Conservation (phyloP, 2,797 vertebrate species). For the Sebastes oblongus region DNA sequence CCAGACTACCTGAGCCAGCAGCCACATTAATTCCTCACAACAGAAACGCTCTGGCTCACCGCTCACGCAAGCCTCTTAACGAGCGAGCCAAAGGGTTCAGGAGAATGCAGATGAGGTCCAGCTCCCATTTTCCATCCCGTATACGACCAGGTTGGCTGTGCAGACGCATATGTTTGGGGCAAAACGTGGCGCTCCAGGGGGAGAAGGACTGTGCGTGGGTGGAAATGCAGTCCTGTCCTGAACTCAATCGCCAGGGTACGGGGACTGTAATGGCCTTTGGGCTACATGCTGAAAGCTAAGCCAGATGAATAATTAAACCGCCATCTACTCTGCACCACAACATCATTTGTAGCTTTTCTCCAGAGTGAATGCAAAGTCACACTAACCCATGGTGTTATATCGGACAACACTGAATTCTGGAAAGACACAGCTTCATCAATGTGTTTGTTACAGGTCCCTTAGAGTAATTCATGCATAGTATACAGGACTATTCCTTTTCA, state of each 20-base stretch:
- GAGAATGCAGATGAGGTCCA: constrained; percentile 53
- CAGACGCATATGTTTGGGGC: constrained; percentile 71
- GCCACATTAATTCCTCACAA: constrained; percentile 74
- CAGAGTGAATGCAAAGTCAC: constrained; percentile 32
- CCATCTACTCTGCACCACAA: constrained; percentile 12
- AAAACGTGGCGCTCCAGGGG: constrained; percentile 60
- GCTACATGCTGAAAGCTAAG: constrained; percentile 41
- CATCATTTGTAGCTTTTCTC: constrained; percentile 11
- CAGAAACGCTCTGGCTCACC: constrained; percentile 49
- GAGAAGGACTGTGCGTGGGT: constrained; percentile 51
- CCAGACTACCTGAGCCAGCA: constrained; percentile 56
- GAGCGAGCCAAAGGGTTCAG: constrained; percentile 23
- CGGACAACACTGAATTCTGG: neutral
- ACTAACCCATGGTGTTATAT: neutral
- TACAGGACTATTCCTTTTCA: neutral
- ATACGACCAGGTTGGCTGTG: constrained; percentile 65
- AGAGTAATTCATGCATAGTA: neutral
- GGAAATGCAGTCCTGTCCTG: constrained; percentile 58
- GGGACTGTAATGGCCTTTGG: constrained; percentile 36
- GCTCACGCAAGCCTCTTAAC: constrained; percentile 62
- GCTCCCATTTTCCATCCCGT: constrained; percentile 74
- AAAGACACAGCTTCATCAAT: neutral
- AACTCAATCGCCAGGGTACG: constrained; percentile 41
- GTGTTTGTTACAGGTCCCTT: neutral
- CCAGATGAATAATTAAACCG: constrained; percentile 61